Evolutionary conservation across 2,113 vertebrate genomes (phyloP).

Genomic region (Aldabrachelys gigantea): DNA sequence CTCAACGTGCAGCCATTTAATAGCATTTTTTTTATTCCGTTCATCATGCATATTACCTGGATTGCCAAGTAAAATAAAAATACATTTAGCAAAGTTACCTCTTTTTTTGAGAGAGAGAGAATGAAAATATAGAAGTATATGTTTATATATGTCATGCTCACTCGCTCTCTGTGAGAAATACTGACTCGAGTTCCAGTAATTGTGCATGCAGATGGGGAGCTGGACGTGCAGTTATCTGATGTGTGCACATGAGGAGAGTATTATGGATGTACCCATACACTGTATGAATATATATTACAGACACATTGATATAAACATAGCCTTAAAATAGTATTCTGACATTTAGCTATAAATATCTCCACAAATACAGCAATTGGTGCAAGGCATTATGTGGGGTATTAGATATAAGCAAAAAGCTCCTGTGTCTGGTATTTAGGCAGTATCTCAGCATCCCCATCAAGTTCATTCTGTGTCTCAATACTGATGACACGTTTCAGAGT

Average conservation of each 20-base stretch:
- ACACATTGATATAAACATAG: not conserved
- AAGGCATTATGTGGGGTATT: not conserved
- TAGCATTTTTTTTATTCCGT: not conserved
- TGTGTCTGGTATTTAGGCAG: not conserved
- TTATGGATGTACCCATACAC: not conserved
- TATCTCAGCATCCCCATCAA: not conserved
- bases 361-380: not conserved
- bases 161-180: not conserved
- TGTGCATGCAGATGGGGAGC: not conserved
- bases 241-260: rapidly evolving
- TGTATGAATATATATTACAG: not conserved
- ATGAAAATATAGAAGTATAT: no score
- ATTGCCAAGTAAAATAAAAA: not conserved
- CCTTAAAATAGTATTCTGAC: not conserved
- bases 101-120: not conserved
- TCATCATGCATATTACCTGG: not conserved
- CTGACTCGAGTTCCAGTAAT: not conserved
- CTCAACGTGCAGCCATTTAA: not conserved
- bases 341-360: not conserved
- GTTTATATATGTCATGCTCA: no score
- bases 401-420: not conserved
- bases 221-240: not conserved
- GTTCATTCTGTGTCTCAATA: not conserved
- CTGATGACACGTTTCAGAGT: no score
- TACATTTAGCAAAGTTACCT: no score